A percentile compares a stretch with the other conserved stretches of the same genome.
These are phyloP conservation scores for Eurytoma californica DNA, from an alignment of 2,888 invertebrate genomes.

Conservation along the genomic window DNA sequence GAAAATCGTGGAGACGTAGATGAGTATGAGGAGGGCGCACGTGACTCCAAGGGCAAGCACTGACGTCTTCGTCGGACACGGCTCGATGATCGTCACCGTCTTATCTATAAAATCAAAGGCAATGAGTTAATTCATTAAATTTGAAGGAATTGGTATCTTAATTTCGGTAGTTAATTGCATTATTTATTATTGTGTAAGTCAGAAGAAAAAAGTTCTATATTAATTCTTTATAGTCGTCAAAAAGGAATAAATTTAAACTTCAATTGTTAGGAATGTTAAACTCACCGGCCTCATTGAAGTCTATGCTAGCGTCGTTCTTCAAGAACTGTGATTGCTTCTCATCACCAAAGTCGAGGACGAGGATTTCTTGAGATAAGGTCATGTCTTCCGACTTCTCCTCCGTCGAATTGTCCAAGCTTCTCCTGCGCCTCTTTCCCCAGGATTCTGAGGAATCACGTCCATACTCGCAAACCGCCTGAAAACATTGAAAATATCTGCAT, in stretches of 20 bases:
- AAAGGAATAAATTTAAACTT: too few relatives aligned
- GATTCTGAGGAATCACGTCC: slow-evolving; percentile 93
- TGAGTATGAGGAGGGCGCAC: slow-evolving; percentile 90
- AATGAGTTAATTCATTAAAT: not conserved
- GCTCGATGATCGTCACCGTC: slow-evolving; percentile 92
- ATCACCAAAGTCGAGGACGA: slow-evolving; percentile 94
- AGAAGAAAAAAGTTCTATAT: not conserved
- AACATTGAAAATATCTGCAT: slow-evolving; percentile 47
- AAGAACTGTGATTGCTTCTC: slow-evolving; percentile 90
- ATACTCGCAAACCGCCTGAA: slow-evolving; percentile 92
- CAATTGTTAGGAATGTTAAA: slow-evolving; percentile 2
- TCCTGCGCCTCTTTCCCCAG: slow-evolving; percentile 92
- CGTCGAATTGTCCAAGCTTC: slow-evolving; percentile 80
- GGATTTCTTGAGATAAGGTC: slow-evolving; percentile 95
- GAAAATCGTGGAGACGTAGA: slow-evolving; percentile 93
- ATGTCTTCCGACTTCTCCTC: slow-evolving; percentile 87
- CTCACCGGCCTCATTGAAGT: slow-evolving; percentile 75
- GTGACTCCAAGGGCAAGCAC: slow-evolving; percentile 93
- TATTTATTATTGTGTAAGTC: too few relatives aligned
- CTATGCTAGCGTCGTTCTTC: slow-evolving; percentile 84
- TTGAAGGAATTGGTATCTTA: too few relatives aligned
- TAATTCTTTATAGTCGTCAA: not conserved
- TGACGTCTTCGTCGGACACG: slow-evolving; percentile 93
- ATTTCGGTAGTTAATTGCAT: too few relatives aligned
- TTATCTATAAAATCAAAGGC: slow-evolving; percentile 80